Evolutionary conservation across 1,140 invertebrate genomes (phyloP).

Genomic region (Diorhabda sublineata): DNA sequence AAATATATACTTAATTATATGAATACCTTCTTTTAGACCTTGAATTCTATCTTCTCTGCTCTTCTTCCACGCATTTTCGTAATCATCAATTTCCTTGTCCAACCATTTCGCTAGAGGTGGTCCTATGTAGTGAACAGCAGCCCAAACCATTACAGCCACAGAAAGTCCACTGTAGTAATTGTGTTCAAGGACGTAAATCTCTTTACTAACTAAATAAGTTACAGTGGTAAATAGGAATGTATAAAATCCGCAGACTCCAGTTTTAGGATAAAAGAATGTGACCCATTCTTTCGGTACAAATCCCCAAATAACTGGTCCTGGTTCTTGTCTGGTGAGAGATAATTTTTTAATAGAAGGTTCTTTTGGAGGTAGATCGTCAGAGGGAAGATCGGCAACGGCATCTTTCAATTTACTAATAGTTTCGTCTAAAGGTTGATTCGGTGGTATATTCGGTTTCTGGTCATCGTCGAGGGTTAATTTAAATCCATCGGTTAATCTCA

Average conservation of each 20-base stretch:
- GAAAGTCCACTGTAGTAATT: constrained; percentile 79
- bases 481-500: neutral
- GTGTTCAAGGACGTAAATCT: constrained; percentile 86
- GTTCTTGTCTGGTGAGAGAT: neutral
- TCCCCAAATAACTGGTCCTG: constrained; percentile 64
- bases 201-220: constrained; percentile 85
- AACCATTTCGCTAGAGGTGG: constrained; percentile 55
- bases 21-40: no score
- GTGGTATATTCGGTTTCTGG: neutral
- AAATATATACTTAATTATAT: no score
- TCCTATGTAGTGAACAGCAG: constrained; percentile 66
- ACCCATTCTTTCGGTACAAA: constrained; percentile 94
- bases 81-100: constrained; percentile 70
- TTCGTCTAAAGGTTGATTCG: neutral
- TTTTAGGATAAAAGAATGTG: constrained; percentile 86
- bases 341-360: neutral
- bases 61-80: constrained; percentile 31
- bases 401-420: neutral
- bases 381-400: neutral
- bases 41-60: constrained; percentile 40
- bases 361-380: neutral
- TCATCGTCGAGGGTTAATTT: neutral
- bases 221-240: constrained; percentile 71
- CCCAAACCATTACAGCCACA: constrained; percentile 60
- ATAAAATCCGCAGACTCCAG: constrained; percentile 86